Evolutionary conservation across 2,113 vertebrate species (phyloP), one percentile per base, ranked within the genome.

Genomic region (Cariama cristata): DNA sequence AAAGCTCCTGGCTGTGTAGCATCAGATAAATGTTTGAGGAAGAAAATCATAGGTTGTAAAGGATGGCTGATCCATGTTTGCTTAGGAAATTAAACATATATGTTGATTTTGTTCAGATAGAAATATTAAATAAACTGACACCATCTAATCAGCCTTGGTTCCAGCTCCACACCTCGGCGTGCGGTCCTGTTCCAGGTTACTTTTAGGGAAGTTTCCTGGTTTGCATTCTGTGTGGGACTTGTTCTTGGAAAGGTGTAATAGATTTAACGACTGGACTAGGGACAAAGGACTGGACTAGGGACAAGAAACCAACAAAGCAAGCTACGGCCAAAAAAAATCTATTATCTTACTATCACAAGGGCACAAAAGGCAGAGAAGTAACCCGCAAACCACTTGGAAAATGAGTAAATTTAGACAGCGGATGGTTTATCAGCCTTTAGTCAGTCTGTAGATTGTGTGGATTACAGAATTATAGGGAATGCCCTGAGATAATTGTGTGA

Each of bases 21-120:
- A 27, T n/a, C 74, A 28, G 63, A 11, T 47, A 95, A 94, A 68
- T 84, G 86, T 63, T 97, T 95, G 74, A 76, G 55, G n/a, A 79
- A 66, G 77, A 55, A 96, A 97, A 93, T 92, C 27, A 21, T 20
- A 52, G 88, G 30, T 82, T 74, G 66, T 55, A 82, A 73, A 94
- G 89, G 49, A 59, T 79, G 52, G 53, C 52, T 87, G 73, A 56
- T 53, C 50, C 24, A 1, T 68, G 15, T n/a, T 91, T 96, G 44
- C 42, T 24, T 73, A 75, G 68, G n/a, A 94, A 88, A 95, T 94
- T 79, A 79, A 79, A 68, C 55, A 33, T 68, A 4, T 53, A 30
- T 88, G 42, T 74, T 10, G 16, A 27, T 93, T 95, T 91, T 45
- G 32, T 75, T 92, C 50, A 86, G 63, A 86, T 5, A 52, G 20